Conservation (phyloP, 1,140 invertebrate species). For the Macrocentrus cingulum region DNA sequence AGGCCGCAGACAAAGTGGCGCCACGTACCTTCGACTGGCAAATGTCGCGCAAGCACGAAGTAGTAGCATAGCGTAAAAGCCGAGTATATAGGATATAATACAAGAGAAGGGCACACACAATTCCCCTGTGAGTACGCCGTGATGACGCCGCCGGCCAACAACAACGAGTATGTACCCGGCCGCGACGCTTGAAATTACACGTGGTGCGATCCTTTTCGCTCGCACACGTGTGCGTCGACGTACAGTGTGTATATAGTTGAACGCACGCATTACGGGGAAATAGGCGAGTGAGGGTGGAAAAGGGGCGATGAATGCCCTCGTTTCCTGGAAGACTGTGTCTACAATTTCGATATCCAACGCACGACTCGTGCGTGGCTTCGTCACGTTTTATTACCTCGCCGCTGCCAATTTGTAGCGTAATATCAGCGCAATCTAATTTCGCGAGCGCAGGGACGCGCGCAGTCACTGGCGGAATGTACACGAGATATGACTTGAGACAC, state of each 20-base stretch:
- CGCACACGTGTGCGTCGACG: slow-evolving; percentile 3
- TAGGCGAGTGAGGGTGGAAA: neutral
- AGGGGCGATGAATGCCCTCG: slow-evolving; percentile 10
- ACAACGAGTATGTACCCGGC: neutral
- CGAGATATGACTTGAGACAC: neutral
- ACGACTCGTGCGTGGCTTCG: slow-evolving; percentile 19
- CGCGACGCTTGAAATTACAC: slow-evolving; percentile 3
- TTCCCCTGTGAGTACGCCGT: slow-evolving; percentile 3
- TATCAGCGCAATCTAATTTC: slow-evolving; percentile 20
- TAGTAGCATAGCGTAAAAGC: no score
- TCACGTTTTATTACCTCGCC: slow-evolving; percentile 24
- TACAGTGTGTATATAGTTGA: neutral
- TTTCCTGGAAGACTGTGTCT: slow-evolving; percentile 13
- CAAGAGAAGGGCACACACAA: neutral
- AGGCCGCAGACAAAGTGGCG: slow-evolving; percentile 17
- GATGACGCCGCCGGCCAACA: slow-evolving; percentile 5
- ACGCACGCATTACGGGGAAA: neutral
- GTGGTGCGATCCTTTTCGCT: neutral
- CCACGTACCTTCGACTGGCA: slow-evolving; percentile 4
- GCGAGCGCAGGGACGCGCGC: neutral
- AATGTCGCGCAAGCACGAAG: slow-evolving; percentile 13
- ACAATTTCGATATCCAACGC: slow-evolving; percentile 24
- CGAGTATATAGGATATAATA: no score
- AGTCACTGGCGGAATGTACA: neutral
- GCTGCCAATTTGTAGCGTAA: slow-evolving; percentile 20